Base-by-base conservation (phyloP, 2,888 invertebrate genomes). In the Glyphotaelius pellucidus region DNA sequence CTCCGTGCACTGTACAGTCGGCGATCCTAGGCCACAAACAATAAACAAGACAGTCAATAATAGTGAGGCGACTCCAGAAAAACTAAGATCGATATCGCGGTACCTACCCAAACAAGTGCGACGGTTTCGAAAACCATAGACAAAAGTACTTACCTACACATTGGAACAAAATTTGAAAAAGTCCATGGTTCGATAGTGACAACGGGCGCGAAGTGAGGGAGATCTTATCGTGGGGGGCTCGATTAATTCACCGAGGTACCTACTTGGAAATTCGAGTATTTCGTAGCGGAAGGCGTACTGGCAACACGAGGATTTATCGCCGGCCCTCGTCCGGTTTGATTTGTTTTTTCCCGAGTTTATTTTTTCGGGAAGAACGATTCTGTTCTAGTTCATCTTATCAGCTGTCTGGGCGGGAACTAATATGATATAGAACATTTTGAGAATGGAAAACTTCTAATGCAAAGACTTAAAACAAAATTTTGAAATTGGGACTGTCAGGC, bases 261-360 rank as follows among this genome's bases (percentile, higher is more conserved):
- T 84, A 52, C 81, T 89, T 47, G 35, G 88, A 89, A 89, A 89
- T 91, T 89, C 88, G 88, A 88, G 47, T n/a, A 81, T 81, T 81
- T 81, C 83, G 84, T 85, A 90, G 90, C 91, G 91, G 89, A 89
- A 91, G 91, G 91, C 91, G 91, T 47, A 89, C 88, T 87, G 91
- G 89, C 81, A 89, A 47, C 91, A 31, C 47, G 52, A 89, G 89
- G 91, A 91, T 91, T 91, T 91, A 91, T 91, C n/a, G 80, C 35
- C 52, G 42, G 80, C 87, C 80, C 80, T 91, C 91, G 91, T 91
- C 91, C 87, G 91, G 91, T 91, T 87, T 87, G 81, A 67, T 67
- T 67, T 67, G 67, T 67, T 67, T 67, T n/a, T 67, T 67, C 2
- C 7, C 11, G 31, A 80, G 87, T 91, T 91, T 88, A 88, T 81